Evolutionary conservation across 2,888 invertebrate species (phyloP).

Genomic region (Mystacides longicornis): DNA sequence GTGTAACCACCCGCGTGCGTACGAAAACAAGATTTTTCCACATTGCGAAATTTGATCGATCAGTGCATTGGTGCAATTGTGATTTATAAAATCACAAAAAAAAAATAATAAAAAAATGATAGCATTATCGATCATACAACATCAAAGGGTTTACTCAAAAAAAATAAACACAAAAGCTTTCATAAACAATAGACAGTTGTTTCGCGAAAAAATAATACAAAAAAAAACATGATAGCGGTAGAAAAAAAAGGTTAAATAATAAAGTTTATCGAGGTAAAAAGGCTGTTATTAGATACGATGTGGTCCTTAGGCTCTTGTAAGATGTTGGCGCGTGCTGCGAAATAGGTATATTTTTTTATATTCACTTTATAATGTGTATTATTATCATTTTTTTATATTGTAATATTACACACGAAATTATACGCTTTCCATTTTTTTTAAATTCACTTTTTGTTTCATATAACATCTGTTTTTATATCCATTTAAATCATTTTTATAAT

Average conservation of each 20-base stretch:
- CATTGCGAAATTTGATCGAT: conserved; percentile 15
- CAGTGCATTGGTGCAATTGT: conserved; percentile 4
- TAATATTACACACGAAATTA: not conserved
- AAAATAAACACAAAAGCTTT: not conserved
- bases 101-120: not conserved
- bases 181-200: conserved; percentile 2
- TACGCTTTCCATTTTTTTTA: conserved; percentile 1
- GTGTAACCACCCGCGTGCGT: too few species aligned
- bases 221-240: not conserved
- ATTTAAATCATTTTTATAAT: too few species aligned
- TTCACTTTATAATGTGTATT: not conserved
- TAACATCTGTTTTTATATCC: conserved; percentile 2
- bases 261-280: conserved; percentile 2
- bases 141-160: not conserved
- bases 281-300: conserved; percentile 10
- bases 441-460: not conserved
- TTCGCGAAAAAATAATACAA: conserved; percentile 5
- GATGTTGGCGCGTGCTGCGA: conserved; percentile 9
- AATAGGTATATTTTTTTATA: conserved; percentile 5
- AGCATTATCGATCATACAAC: not conserved
- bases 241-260: not conserved
- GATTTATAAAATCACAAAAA: too few species aligned
- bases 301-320: not conserved
- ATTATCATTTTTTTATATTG: not conserved
- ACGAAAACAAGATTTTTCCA: not conserved